Percentiles rank a stretch among this genome's conserved stretches.
Conservation (phyloP, 1,140 invertebrate genomes). For the Argopecten irradians region DNA sequence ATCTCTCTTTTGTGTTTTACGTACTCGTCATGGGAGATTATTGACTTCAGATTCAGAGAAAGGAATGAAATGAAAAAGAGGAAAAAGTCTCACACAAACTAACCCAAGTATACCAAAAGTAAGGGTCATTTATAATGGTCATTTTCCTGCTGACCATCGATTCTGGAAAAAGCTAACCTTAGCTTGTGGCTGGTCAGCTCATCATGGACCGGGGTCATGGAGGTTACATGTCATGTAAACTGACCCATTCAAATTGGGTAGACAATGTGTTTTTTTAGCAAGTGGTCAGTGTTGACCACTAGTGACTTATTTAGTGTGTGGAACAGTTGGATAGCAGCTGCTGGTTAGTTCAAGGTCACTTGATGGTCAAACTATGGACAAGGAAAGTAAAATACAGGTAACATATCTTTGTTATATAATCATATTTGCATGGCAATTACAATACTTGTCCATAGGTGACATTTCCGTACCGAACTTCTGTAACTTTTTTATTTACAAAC, state of each 20-base stretch:
- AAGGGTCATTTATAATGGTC: neutral
- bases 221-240: neutral
- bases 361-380: neutral
- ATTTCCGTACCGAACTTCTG: no score
- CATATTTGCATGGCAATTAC: neutral
- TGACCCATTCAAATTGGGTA: neutral
- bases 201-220: neutral
- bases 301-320: neutral
- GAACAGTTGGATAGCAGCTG: neutral
- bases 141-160: neutral
- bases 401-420: neutral
- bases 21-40: no score
- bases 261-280: neutral
- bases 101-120: no score
- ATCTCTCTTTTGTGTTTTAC: no score
- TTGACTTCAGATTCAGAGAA: neutral
- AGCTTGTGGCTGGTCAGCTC: neutral
- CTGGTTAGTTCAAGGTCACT: constrained; percentile 1
- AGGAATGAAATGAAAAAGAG: constrained; percentile 16
- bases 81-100: constrained; percentile 1
- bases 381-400: constrained; percentile 22
- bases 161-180: neutral
- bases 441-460: no score
- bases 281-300: neutral
- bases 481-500: no score